phyloP scores from a whole-genome alignment of 2,888 invertebrate species.

The Creontiades dilutus region DNA sequence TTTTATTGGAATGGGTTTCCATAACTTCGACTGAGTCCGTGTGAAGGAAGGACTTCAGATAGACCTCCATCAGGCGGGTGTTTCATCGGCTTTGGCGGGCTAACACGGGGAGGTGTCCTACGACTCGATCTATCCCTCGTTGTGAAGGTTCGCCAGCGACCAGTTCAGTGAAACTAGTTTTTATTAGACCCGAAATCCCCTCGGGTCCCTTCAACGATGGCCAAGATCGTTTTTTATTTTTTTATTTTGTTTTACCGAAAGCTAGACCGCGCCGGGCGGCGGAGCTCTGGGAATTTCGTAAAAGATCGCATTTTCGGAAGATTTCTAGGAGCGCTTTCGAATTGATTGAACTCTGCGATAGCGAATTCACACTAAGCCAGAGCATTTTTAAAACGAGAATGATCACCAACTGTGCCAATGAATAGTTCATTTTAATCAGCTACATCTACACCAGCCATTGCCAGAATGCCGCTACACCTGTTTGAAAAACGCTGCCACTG shows the following conservation, averaged over 20 bases:
- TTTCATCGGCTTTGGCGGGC: neutral
- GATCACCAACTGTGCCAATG: too few relatives aligned
- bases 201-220: conserved; percentile 8
- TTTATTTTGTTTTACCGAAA: neutral
- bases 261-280: neutral
- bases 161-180: conserved; percentile 67
- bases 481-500: too few relatives aligned
- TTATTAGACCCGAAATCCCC: conserved; percentile 46
- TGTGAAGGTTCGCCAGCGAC: conserved; percentile 54
- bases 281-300: neutral
- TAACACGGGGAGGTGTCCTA: neutral
- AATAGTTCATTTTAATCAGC: too few relatives aligned
- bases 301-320: neutral
- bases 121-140: neutral
- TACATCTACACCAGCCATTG: too few relatives aligned
- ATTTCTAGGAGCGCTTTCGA: conserved; percentile 4
- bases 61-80: too few relatives aligned
- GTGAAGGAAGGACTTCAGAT: too few relatives aligned
- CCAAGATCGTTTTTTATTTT: neutral
- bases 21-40: too few relatives aligned
- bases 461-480: too few relatives aligned
- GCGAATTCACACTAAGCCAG: too few relatives aligned
- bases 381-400: too few relatives aligned
- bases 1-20: too few relatives aligned
- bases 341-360: neutral